Evolutionary conservation across 2,888 invertebrate genomes (phyloP), one percentile per base, ranked within the genome.

Genomic region (Eupithecia exiguata): DNA sequence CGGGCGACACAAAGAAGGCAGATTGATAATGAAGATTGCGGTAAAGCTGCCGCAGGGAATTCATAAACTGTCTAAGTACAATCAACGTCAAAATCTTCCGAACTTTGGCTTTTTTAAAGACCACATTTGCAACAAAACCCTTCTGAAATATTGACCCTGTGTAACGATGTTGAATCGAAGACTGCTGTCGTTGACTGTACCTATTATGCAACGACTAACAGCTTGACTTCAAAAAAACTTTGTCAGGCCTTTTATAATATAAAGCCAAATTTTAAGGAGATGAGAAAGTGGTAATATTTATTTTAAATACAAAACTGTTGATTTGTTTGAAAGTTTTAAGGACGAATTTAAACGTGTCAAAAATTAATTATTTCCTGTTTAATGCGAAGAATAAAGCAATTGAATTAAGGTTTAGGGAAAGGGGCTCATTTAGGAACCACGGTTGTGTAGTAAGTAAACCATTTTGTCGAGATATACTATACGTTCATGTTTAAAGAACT

Each of bases 1-100:
- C 36, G 68, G n/a, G 72, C 38, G 73, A 68, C 69, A 66, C 43
- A 71, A 70, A 74, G 78, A 74, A 79, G 79, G 78, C 78, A 79
- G 81, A 83, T 85, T 83, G 81, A 79, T 86, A 87, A 87, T 85
- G 87, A 83, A 83, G 81, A 81, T 81, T 81, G 66, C 25, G 65
- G 67, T 67, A n/a, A 35, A 43, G 74, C 68, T 68, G 66, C 72
- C 67, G 67, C 69, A 68, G 62, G 79, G 80, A 84, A 83, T 84
- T 84, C 82, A 84, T 83, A 36, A 63, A 36, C 62, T 18, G 62
- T 62, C 25, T 25, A 58, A 5, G 14, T 25, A 58, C 25, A 58
- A 25, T 58, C 25, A 14, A 5, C 25, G 58, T 10, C 12, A 58
- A 25, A 58, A 58, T 25, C 0, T n/a, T 9, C 53, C 10, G 49